Evolutionary conservation across 2,113 vertebrate genomes (phyloP).

Genomic region (Eptatretus burgeri): DNA sequence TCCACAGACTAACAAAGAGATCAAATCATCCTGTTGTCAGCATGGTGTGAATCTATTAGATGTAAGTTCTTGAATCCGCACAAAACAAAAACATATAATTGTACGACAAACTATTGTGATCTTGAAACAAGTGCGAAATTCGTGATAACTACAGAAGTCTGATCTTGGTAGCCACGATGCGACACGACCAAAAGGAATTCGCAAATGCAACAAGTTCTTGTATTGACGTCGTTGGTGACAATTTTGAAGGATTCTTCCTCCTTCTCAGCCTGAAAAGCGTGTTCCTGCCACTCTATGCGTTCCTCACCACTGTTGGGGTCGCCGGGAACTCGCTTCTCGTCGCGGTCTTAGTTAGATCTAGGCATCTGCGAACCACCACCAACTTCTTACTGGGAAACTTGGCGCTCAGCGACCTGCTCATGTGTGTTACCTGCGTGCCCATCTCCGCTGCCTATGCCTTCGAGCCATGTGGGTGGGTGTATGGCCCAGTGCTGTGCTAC

Average conservation of each 20-base stretch:
- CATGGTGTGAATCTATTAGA: too few species aligned
- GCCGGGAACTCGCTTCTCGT: conserved; percentile 36
- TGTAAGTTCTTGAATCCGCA: too few species aligned
- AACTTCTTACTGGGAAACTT: conserved; percentile 51
- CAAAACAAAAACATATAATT: too few species aligned
- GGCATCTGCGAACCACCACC: conserved; percentile 44
- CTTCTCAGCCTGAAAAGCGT: conserved; percentile 30
- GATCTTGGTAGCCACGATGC: too few species aligned
- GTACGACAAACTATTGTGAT: too few species aligned
- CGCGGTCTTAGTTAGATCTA: conserved; percentile 34
- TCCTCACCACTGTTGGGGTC: conserved; percentile 28
- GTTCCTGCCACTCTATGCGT: conserved; percentile 35
- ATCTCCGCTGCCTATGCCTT: conserved; percentile 41
- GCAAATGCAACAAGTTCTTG: too few species aligned
- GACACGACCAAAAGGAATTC: too few species aligned
- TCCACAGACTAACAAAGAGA: too few species aligned
- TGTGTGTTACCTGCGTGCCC: conserved; percentile 45
- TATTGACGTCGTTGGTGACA: neutral
- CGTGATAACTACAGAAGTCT: too few species aligned
- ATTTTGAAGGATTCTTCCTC: conserved; percentile 29
- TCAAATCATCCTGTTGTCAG: too few species aligned
- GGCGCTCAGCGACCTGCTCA: conserved; percentile 32
- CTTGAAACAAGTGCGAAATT: too few species aligned
- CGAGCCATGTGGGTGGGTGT: conserved; percentile 36
- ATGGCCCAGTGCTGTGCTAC: conserved; percentile 33